Evolutionary conservation across 2,113 vertebrate genomes (phyloP).

Genomic region (Condylura cristata): DNA sequence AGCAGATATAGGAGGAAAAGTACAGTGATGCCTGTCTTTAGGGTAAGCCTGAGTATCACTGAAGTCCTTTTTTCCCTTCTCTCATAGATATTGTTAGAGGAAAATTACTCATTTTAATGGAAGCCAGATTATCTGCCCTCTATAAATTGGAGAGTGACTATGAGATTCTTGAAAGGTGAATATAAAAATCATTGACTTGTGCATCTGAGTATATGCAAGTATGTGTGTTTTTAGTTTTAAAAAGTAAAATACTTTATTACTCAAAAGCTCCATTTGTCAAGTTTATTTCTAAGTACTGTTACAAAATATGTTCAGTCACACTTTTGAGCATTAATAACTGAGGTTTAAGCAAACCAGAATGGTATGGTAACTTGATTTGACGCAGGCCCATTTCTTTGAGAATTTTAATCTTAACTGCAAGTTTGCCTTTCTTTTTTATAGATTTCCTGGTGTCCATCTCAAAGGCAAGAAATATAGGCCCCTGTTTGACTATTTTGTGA

Average conservation of each 20-base stretch:
- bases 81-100: conserved; percentile 88
- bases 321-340: background rate
- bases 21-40: background rate
- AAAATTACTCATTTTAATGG: conserved; percentile 95
- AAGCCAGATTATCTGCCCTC: conserved; percentile 93
- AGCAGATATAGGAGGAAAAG: background rate
- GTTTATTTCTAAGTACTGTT: background rate
- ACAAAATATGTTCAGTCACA: background rate
- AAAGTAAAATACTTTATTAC: background rate
- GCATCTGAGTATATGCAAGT: background rate
- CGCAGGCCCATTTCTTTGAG: background rate
- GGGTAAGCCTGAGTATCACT: background rate
- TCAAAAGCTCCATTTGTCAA: background rate
- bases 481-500: conserved; percentile 95
- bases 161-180: conserved; percentile 94
- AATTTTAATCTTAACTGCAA: conserved; percentile 13
- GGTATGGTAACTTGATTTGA: background rate
- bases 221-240: background rate
- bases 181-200: conserved; percentile 24
- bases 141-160: conserved; percentile 96
- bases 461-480: conserved; percentile 97
- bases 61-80: conserved; percentile 32
- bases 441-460: conserved; percentile 93
- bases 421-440: conserved; percentile 77
- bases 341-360: background rate